Base-by-base conservation (phyloP, 2,797 vertebrate genomes). In the Eremophila alpestris region DNA sequence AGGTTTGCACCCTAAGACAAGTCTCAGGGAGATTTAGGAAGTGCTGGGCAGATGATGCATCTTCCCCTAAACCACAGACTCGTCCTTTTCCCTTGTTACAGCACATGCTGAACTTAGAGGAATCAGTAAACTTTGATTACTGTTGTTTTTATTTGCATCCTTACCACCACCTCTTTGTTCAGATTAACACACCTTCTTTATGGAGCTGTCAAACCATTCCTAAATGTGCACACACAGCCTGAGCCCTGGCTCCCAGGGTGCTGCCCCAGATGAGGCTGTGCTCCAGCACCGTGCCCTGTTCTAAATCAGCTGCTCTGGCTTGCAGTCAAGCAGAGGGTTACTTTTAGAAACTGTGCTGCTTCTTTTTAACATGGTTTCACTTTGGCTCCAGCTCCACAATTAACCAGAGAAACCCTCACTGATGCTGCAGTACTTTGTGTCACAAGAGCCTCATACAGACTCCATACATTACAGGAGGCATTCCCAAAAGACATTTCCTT, bases 281-380 rank as follows among this genome's bases (percentile, higher is more conserved):
- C 68, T 92, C 45, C 24, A 74, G 70, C 75, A 29, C 81, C 13
- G 0, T 95, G 94, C 88, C 73, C 91, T 92, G 85, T 43, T 97
- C 96, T 80, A 94, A 79, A 96, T 94, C 94, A 94, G 58, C 21
- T 82, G 1, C 45, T 48, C 90, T 95, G 93, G 95, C 96, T 89
- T 17, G 41, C 87, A 82, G 48, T 96, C 96, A 93, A 92, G 67
- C 76, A 83, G 60, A 1, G 16, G 30, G 32, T 80, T 86, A 46
- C 84, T 96, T 95, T 96, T 91, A 95, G 95, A 94, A 94, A 85
- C 94, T 23, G 10, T 4, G 19, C 88, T 73, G 90, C 79, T 93
- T 79, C 83, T 73, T 29, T 92, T 91, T 90, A 93, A 89, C 62
- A 69, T 29, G 62, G 75, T 85, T 90, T 93, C 87, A 14, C 87